Evolutionary conservation across 2,888 invertebrate species (phyloP), one percentile per base, ranked within the genome.

Genomic region (Ernsta delagoae): DNA sequence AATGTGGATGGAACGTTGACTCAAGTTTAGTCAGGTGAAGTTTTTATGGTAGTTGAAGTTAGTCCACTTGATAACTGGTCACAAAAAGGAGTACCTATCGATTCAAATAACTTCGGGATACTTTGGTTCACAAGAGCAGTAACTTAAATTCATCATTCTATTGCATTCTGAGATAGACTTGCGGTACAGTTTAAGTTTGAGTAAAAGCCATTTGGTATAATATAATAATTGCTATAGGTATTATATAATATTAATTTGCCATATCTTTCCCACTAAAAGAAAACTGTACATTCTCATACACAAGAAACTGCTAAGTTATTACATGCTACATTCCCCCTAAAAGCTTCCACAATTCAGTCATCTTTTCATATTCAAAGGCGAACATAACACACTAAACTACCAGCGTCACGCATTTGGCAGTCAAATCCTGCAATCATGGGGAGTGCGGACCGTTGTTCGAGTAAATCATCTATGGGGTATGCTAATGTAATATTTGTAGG

Each of bases 401-500:
- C 36, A 31, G 63, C 34, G 59, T 60, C 69, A 72, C 11, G 48
- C 73, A 78, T 79, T 79, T 79, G 77, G 75, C 77, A 78, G 78
- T 77, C 77, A 77, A 75, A 77, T 78, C 74, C 71, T 66, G 70
- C 76, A 79, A 80, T 80, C 75, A 71, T 36, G 67, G 72, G 71
- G 75, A 80, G 79, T 80, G 79, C 75, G 69, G 59, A 73, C 56
- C 62, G 70, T 11, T 75, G 77, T 75, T 72, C 65, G 39, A 57
- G 68, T 75, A 73, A 75, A 78, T 77, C 75, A 78, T 73, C 74
- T 73, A 75, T 70, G 71, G 74, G 73, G 71, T 77, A 81, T 79
- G 79, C 73, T 75, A 79, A 81, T 81, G 79, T 75, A 79, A 79
- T 80, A 78, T 79, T 76, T 76, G 73, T 77, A 75, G 74, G 76